phyloP scores from a whole-genome alignment of 2,113 vertebrate species.

The Seriola quinqueradiata region DNA sequence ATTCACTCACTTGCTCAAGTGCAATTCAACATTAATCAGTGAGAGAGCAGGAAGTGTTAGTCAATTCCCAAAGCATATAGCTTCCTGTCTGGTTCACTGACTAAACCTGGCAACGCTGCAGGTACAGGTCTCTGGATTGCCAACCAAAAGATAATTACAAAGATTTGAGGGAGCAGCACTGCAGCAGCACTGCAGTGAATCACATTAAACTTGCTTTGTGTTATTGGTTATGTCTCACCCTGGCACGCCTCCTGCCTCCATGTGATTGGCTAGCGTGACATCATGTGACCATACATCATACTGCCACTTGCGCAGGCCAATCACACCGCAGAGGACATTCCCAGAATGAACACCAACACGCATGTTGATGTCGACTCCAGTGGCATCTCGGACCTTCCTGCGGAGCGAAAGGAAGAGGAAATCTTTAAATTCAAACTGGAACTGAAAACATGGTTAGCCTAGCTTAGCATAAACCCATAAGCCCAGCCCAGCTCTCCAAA shows the following conservation, averaged over 20 bases:
- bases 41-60: constrained; percentile 1
- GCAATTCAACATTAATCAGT: constrained; percentile 24
- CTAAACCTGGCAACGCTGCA: neutral
- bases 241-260: constrained; percentile 98
- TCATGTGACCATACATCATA: constrained; percentile 99
- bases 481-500: neutral
- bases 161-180: neutral
- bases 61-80: neutral
- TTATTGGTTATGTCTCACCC: constrained; percentile 86
- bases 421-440: neutral
- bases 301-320: constrained; percentile 98
- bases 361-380: constrained; percentile 97
- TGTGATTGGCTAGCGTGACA: constrained; percentile 97
- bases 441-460: neutral
- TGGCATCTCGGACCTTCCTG: constrained; percentile 97
- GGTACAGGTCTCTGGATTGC: neutral
- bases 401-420: neutral
- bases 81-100: neutral
- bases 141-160: neutral
- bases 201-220: neutral
- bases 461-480: neutral
- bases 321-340: constrained; percentile 97
- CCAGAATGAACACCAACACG: constrained; percentile 97
- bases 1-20: constrained; percentile 25
- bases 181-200: neutral